Evolutionary conservation across 2,113 vertebrate species (phyloP), one percentile per base, ranked within the genome.

Genomic region (Arvicanthis niloticus): DNA sequence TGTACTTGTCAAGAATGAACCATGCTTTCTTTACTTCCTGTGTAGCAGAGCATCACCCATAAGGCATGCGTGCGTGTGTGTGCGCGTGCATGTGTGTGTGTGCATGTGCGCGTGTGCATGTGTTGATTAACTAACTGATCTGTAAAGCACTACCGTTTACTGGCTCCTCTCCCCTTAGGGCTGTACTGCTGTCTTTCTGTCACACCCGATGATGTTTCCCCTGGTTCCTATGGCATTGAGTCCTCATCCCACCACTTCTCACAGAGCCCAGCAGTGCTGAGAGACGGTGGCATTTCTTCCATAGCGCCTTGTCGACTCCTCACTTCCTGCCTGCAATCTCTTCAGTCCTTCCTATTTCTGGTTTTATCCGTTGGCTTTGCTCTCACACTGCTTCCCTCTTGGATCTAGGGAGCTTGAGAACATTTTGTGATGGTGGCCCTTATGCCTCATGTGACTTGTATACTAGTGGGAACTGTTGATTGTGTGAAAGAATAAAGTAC

Each of bases 1-100:
- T 94, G 31, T 75, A 91, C 77, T 65, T 53, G 89, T 77, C 91
- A 91, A 89, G 82, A 88, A 58, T 94, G 78, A 95, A 51, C 5
- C 34, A 91, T 81, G 5, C 7, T 60, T 95, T 94, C n/a, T 97
- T 93, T 90, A 80, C 58, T 40, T 19, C 77, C 16, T 80, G 40
- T 73, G 16, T 40, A 34, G 62, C 5, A 72, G 85, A 51, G 24
- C 3, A 48, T 40, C 48, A 29, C 48, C 4, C 21, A 2, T 78
- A 67, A 92, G 15, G 24, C 73, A 4, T 68, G 31, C 70, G 19
- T 53, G 76, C 4, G 45, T 9, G 19, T 34, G 45, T 11, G 7
- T 51, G 45, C 34, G 45, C 31, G 76, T 78, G 75, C 31, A 26
- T 34, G 60, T 26, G 81, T 67, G 77, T 68, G 31, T 62, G 19